Percentiles rank a stretch among this genome's conserved stretches.
Evolutionary conservation across 1,140 invertebrate genomes (phyloP).

Genomic region (Panagrolaimus sp.): DNA sequence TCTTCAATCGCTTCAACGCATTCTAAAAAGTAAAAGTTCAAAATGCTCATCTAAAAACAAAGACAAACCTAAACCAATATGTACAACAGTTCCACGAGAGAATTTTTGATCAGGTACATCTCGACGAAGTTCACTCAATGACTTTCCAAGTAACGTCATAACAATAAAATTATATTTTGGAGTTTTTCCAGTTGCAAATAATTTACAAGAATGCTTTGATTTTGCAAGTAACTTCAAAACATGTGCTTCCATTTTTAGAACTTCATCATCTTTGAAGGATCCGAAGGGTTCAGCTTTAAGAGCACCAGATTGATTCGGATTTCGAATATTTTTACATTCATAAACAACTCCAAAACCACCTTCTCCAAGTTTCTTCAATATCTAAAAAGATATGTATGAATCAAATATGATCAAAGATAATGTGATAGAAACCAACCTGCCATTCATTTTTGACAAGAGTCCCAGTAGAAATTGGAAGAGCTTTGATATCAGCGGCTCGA

Average conservation of each 20-base stretch:
- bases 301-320: not conserved
- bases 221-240: not conserved
- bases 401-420: too few species aligned
- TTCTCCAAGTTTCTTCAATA: conserved; percentile 22
- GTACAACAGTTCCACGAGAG: not conserved
- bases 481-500: not conserved
- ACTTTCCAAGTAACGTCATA: conserved; percentile 10
- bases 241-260: conserved; percentile 7
- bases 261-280: not conserved
- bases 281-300: conserved; percentile 1
- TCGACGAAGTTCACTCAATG: conserved; percentile 6
- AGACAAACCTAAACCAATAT: not conserved
- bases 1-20: conserved; percentile 49
- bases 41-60: too few species aligned
- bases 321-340: conserved; percentile 19
- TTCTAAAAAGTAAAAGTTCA: too few species aligned
- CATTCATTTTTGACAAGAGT: not conserved
- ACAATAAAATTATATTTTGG: conserved; percentile 5
- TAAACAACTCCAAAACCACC: conserved; percentile 25
- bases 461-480: conserved; percentile 8
- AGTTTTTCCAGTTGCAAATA: conserved; percentile 1
- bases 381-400: too few species aligned
- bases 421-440: conserved; percentile 15
- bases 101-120: conserved; percentile 1
- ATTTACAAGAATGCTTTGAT: not conserved